Evolutionary conservation across 1,140 invertebrate genomes (phyloP), one percentile per base, ranked within the genome.

Genomic region (Dendroctonus valens): DNA sequence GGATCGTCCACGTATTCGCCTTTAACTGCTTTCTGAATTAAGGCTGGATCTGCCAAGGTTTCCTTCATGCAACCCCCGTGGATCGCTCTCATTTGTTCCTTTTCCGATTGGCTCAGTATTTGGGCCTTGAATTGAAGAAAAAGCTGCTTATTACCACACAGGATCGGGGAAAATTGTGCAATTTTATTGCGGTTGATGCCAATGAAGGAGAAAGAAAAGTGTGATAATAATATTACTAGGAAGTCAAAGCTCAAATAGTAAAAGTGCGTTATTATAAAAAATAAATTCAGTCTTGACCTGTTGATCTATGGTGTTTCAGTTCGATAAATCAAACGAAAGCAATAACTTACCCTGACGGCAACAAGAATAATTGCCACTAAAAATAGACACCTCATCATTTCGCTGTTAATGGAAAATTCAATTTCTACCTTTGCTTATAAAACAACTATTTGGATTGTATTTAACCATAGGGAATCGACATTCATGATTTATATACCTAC

Each of bases 1-100:
- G 44, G 38, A 44, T 68, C 66, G 3, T 81, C 77, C 5, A 49
- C 65, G 14, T 80, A 75, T 14, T 79, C 68, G 0, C 79, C 80
- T 58, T 78, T 77, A 46, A 79, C 11, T 4, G 76, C 76, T 57
- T 81, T 76, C 0, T 71, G 70, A n/a, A 80, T 51, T 1, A 79
- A 50, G 41, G 79, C 76, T 1, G 71, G 50, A 46, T 76, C 78
- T 0, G 78, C 77, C 2, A 77, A 77, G 0, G 77, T 73, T 52
- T 79, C 73, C 2, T 74, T 57, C 2, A 81, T 67, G 65, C 82
- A 84, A 61, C 81, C 79, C 0, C 74, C 69, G 67, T 76, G 76
- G 64, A 80, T 77, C 55, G 78, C 78, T 74, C 80, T 81, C 12
- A 83, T 65, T 66, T 81, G 82, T 64, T 79, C 78, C 63, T 80